Percentiles rank a stretch among this genome's conserved stretches.
phyloP scores from a whole-genome alignment of 2,888 invertebrate species.

The Plebejus argus region DNA sequence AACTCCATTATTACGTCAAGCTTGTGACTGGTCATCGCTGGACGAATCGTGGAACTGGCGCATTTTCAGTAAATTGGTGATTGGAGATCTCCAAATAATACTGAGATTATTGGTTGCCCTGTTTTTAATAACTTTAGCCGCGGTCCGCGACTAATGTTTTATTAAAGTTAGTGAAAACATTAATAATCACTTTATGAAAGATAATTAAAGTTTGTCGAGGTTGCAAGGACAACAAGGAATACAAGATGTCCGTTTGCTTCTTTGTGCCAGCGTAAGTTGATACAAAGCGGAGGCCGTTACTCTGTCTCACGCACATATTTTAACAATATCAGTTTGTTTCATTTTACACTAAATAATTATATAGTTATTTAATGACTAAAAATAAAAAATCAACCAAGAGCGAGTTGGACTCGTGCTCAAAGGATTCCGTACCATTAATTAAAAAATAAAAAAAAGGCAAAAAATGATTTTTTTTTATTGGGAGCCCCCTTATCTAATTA shows the following conservation, averaged over 20 bases:
- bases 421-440: too few species aligned
- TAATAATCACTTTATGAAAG: conserved; percentile 47
- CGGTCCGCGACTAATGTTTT: conserved; percentile 65
- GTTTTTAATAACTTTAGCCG: conserved; percentile 69
- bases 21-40: conserved; percentile 79
- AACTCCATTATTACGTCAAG: conserved; percentile 68
- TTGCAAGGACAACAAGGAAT: conserved; percentile 48
- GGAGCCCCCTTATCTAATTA: too few species aligned
- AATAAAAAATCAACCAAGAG: too few species aligned
- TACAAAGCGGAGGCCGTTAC: conserved; percentile 37
- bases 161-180: conserved; percentile 53
- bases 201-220: conserved; percentile 48
- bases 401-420: too few species aligned
- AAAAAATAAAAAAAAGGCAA: too few species aligned
- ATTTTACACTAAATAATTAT: too few species aligned
- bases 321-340: too few species aligned
- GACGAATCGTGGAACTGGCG: conserved; percentile 81
- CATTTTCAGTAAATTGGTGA: conserved; percentile 80
- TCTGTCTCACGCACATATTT: too few species aligned
- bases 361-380: too few species aligned
- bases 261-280: conserved; percentile 87
- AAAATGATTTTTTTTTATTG: too few species aligned
- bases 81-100: conserved; percentile 79
- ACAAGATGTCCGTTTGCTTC: conserved; percentile 85
- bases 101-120: conserved; percentile 78